Conservation (phyloP, 2,888 invertebrate species). For the Atethmia centrago region DNA sequence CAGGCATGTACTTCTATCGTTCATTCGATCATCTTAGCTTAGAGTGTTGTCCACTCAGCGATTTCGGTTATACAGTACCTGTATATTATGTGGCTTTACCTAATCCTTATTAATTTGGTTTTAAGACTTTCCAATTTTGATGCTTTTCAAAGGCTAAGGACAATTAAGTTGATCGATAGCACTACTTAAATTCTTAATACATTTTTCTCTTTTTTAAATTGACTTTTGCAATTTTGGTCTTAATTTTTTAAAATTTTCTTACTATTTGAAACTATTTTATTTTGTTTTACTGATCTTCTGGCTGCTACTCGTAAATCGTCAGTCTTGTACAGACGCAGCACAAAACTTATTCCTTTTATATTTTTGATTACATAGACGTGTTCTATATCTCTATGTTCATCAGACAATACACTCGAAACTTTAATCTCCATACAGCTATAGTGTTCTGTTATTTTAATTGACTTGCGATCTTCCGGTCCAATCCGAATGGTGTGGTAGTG, state of each 20-base stretch:
- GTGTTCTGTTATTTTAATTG: slow-evolving; percentile 62
- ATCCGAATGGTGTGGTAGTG: slow-evolving; percentile 44
- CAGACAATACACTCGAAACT: slow-evolving; percentile 18
- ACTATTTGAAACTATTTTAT: not conserved
- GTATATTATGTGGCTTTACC: not conserved
- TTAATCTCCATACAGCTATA: slow-evolving; percentile 29
- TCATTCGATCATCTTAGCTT: slow-evolving; percentile 1
- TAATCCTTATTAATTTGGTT: not conserved
- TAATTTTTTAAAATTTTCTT: no score
- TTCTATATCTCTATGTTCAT: slow-evolving; percentile 1
- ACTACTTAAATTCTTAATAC: not conserved
- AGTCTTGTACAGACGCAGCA: not conserved
- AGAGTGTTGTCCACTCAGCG: not conserved
- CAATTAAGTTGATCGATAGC: no score
- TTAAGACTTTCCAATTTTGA: not conserved
- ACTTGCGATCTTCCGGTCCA: slow-evolving; percentile 46
- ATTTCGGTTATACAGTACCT: not conserved
- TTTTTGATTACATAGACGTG: not conserved
- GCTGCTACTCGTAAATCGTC: no score
- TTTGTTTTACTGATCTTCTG: not conserved
- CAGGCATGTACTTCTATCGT: slow-evolving; percentile 14
- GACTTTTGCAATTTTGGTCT: not conserved
- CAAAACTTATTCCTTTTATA: not conserved
- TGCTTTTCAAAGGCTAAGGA: not conserved
- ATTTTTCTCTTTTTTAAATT: not conserved